Percentiles rank a stretch among this genome's conserved stretches.
phyloP scores from a whole-genome alignment of 2,888 invertebrate species.

The Lottia gigantea region DNA sequence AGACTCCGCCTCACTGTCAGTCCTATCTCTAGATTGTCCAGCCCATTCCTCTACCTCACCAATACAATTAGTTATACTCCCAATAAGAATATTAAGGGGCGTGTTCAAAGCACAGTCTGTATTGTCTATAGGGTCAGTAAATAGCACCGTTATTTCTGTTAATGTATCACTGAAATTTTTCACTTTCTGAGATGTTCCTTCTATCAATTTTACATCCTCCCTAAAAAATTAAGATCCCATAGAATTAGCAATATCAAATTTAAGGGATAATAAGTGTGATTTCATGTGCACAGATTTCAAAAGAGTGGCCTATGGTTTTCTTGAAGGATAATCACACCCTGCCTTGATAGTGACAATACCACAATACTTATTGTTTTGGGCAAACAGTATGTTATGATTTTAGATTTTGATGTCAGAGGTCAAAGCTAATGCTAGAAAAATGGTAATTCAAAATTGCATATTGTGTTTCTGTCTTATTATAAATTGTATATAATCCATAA shows the following conservation, averaged over 20 bases:
- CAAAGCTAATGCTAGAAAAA: no score
- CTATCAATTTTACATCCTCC: conserved; percentile 17
- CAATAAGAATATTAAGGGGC: conserved; percentile 34
- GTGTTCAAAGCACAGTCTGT: conserved; percentile 36
- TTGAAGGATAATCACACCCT: no score
- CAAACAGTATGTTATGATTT: no score
- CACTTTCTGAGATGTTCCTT: neutral
- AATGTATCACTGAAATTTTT: conserved; percentile 9
- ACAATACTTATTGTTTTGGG: no score
- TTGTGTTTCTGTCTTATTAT: no score
- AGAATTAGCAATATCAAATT: no score
- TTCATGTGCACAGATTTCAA: no score
- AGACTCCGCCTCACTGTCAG: neutral
- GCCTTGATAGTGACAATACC: no score
- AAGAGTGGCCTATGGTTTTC: no score
- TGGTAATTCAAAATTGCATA: no score
- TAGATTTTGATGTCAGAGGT: no score
- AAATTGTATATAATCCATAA: neutral
- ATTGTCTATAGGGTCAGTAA: conserved; percentile 30
- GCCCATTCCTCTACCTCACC: conserved; percentile 33
- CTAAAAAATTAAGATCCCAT: neutral
- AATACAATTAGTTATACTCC: conserved; percentile 26
- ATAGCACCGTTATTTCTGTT: conserved; percentile 28
- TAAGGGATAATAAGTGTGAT: no score
- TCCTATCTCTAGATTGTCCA: neutral